phyloP scores from a whole-genome alignment of 2,888 invertebrate species.

The Apodemia hepburni region DNA sequence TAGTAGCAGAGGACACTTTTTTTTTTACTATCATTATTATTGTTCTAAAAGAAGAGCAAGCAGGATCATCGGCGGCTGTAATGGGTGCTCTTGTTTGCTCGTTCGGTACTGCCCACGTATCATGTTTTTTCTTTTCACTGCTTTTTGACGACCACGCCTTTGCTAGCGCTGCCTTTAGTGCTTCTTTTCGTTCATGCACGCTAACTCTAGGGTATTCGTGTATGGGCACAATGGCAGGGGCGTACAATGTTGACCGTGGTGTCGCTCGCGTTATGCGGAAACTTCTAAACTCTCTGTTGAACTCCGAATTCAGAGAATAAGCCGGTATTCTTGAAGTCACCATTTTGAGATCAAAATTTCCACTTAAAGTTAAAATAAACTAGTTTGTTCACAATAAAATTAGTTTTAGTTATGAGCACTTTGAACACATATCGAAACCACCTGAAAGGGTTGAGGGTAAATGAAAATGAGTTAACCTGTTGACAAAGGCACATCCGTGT shows the following conservation, averaged over 20 bases:
- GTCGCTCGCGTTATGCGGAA: conserved; percentile 77
- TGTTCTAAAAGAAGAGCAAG: no score
- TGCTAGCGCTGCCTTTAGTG: conserved; percentile 73
- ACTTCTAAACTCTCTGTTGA: conserved; percentile 81
- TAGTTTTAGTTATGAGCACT: conserved; percentile 66
- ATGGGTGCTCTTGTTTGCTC: conserved; percentile 62
- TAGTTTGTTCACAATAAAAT: conserved; percentile 55
- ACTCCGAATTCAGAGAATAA: conserved; percentile 82
- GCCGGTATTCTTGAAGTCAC: conserved; percentile 83
- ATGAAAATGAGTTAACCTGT: conserved; percentile 51
- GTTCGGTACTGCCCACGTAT: conserved; percentile 66
- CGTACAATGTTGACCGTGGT: conserved; percentile 71
- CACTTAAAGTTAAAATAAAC: conserved; percentile 47
- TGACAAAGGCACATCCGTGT: conserved; percentile 21
- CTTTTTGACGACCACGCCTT: conserved; percentile 73
- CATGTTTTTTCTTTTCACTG: conserved; percentile 67
- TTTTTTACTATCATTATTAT: no score
- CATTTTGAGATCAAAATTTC: conserved; percentile 80
- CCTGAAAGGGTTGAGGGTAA: conserved; percentile 45
- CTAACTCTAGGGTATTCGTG: conserved; percentile 82
- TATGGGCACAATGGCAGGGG: conserved; percentile 78
- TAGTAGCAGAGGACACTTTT: no score
- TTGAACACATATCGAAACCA: conserved; percentile 76
- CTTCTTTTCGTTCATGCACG: conserved; percentile 76
- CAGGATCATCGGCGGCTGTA: conserved; percentile 55